Evolutionary conservation across 2,797 vertebrate species (phyloP).

Genomic region (Chaetophractus vellerosus): DNA sequence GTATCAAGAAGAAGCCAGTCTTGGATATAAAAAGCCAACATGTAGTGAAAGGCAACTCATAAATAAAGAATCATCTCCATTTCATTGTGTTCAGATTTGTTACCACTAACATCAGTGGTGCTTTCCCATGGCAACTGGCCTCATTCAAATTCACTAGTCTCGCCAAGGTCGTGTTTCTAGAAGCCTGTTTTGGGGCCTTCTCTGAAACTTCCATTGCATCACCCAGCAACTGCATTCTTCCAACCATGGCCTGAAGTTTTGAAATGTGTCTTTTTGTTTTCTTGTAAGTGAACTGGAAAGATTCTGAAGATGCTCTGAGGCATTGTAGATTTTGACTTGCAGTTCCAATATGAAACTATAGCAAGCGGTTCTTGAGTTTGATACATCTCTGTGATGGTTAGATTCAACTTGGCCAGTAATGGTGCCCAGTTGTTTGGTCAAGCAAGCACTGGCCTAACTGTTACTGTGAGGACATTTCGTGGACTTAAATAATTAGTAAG

Average conservation of each 20-base stretch:
- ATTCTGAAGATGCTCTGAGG: slow-evolving; percentile 81
- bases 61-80: background rate
- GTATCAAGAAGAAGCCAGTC: background rate
- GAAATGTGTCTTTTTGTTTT: slow-evolving; percentile 77
- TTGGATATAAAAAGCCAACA: background rate
- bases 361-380: slow-evolving; percentile 69
- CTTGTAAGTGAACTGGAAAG: slow-evolving; percentile 77
- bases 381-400: slow-evolving; percentile 56
- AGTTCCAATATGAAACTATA: slow-evolving; percentile 67
- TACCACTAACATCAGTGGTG: background rate
- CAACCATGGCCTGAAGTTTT: slow-evolving; percentile 70
- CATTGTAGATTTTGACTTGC: slow-evolving; percentile 77
- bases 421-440: no score
- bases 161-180: background rate
- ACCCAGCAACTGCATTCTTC: slow-evolving; percentile 63
- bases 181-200: background rate
- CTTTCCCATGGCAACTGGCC: background rate
- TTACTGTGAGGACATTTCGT: no score
- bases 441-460: no score
- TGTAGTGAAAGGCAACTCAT: background rate
- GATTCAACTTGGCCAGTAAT: no score
- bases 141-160: background rate
- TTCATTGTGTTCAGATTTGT: background rate
- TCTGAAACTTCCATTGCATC: slow-evolving; percentile 51
- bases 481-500: no score